Percentiles rank a stretch among this genome's conserved stretches.
phyloP scores from a whole-genome alignment of 2,888 invertebrate species.

The Oxystoma pomonae region DNA sequence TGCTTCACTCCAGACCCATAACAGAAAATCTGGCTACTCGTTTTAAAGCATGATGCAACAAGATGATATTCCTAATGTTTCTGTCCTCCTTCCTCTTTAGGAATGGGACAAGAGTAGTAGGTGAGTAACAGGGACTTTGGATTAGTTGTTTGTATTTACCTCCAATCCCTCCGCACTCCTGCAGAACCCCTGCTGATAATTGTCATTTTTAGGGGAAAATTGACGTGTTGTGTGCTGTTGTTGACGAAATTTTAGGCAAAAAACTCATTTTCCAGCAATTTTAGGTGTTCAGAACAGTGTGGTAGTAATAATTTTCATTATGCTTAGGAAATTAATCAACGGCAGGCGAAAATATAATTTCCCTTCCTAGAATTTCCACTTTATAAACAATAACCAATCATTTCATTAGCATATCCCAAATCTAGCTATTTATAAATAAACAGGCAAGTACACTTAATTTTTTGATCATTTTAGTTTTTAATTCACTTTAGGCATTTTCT shows the following conservation, averaged over 20 bases:
- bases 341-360: neutral
- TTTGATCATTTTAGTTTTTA: neutral
- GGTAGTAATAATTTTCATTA: neutral
- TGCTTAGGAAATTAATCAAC: neutral
- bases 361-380: neutral
- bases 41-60: neutral
- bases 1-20: too few relatives aligned
- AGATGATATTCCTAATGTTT: neutral
- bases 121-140: neutral
- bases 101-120: neutral
- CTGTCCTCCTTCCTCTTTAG: neutral
- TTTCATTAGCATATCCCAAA: neutral
- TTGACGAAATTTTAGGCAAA: neutral
- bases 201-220: conserved; percentile 1
- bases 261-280: neutral
- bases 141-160: neutral
- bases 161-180: neutral
- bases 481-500: too few relatives aligned
- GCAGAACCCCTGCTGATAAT: neutral
- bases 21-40: too few relatives aligned
- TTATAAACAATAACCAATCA: neutral
- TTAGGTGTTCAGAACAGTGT: neutral
- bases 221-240: neutral
- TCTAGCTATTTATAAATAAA: neutral
- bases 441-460: neutral